Base-by-base conservation (phyloP, 1,140 invertebrate species). In the Cyclina sinensis region DNA sequence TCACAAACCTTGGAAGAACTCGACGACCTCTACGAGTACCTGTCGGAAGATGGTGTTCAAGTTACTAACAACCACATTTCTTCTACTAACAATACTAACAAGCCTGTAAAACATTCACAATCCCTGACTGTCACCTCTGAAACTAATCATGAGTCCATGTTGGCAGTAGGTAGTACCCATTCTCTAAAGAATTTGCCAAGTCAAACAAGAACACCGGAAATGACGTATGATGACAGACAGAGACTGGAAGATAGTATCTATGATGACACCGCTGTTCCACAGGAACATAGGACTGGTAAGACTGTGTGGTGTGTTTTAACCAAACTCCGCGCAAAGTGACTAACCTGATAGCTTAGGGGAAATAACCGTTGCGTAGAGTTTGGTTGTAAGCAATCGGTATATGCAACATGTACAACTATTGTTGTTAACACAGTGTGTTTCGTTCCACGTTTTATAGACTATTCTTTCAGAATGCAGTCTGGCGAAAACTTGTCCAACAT, bases 181-280 rank as follows among this genome's bases (percentile, higher is more conserved):
- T 62, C 57, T 27, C 24, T 27, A 27, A 24, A 24, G 24, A 62
- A 14, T n/a, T 9, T n/a, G 24, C 21, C 57, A 24, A 27, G 24
- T 62, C 57, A 43, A 43, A 43, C n/a, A 24, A 9, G 18, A 62
- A 62, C 57, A n/a, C 24, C 57, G 18, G 51, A 14, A 54, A 4
- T n/a, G 21, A n/a, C 21, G 21, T 18, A 54, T 54, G 57, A 62
- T 24, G 27, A 27, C 4, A 24, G 57, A 62, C 57, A 62, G 24
- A 62, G 24, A 62, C 21, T 48, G 37, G 80, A 32, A 21, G 80
- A 68, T 12, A 62, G 48, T n/a, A 7, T 68, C n/a, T 83, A 83
- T 68, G 80, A 83, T 46, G 80, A 83, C 37, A 83, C 80, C 11
- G 80, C 24, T n/a, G 27, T 68, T 27, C 59, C 59, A 24, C 12